Conservation (phyloP, 2,113 vertebrate genomes). For the Brachyistius frenatus region DNA sequence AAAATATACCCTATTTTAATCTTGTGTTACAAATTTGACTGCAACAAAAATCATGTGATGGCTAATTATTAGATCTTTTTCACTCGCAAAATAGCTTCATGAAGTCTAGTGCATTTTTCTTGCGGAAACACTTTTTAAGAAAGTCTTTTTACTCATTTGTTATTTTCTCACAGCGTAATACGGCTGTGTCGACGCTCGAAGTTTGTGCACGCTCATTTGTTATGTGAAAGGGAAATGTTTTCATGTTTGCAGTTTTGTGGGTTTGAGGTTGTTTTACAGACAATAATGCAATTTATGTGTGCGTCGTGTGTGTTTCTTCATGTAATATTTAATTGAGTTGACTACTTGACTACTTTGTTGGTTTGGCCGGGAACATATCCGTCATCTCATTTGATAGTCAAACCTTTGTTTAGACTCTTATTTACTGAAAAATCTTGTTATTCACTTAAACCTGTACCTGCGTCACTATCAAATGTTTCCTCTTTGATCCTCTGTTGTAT, state of each 20-base stretch:
- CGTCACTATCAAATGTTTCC: conserved; percentile 5
- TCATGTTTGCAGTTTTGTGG: conserved; percentile 66
- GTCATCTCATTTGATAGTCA: conserved; percentile 27
- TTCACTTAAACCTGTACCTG: conserved; percentile 2
- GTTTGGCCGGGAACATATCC: not conserved
- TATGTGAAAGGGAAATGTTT: conserved; percentile 49
- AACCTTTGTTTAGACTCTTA: not conserved
- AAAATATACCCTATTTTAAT: not conserved
- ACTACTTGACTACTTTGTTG: conserved; percentile 31
- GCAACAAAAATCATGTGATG: too few species aligned
- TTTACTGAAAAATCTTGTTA: not conserved
- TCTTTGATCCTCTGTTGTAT: conserved; percentile 16
- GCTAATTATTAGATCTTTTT: not conserved
- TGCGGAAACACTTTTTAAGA: not conserved
- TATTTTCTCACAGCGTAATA: not conserved
- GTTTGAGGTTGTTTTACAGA: conserved; percentile 57
- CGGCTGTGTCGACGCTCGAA: not conserved
- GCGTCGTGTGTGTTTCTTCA: conserved; percentile 32
- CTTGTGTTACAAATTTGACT: not conserved
- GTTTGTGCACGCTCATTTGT: conserved; percentile 44
- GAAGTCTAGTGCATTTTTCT: conserved; percentile 7
- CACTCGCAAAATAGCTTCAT: not conserved
- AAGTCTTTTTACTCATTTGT: conserved; percentile 11
- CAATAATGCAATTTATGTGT: conserved; percentile 33
- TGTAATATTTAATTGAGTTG: conserved; percentile 31